These are phyloP conservation scores for Bicyclus anynana DNA, from an alignment of 1,140 invertebrate genomes.

Conservation along the genomic window DNA sequence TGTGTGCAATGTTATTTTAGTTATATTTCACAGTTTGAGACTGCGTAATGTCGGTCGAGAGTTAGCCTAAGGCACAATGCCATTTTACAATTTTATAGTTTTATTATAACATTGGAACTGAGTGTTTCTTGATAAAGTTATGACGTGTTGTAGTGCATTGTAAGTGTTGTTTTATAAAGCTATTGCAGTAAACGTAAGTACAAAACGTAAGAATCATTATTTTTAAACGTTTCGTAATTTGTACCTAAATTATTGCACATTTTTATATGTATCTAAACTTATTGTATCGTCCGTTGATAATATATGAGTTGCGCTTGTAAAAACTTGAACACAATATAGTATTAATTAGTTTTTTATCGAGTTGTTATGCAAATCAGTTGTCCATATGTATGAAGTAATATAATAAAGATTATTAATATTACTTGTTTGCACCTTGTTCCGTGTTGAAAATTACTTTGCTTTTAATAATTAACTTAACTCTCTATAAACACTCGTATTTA, in stretches of 20 bases:
- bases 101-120: conserved; percentile 28
- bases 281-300: too few relatives aligned
- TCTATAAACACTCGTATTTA: too few relatives aligned
- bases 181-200: conserved; percentile 24
- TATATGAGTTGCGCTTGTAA: too few relatives aligned
- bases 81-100: conserved; percentile 28
- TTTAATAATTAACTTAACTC: too few relatives aligned
- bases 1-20: conserved; percentile 5
- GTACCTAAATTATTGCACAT: neutral
- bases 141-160: conserved; percentile 40
- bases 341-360: too few relatives aligned
- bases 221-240: neutral
- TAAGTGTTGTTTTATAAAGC: conserved; percentile 21
- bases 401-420: too few relatives aligned
- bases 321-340: too few relatives aligned
- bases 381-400: too few relatives aligned
- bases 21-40: conserved; percentile 4
- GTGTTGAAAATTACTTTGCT: too few relatives aligned
- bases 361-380: too few relatives aligned
- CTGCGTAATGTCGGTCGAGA: conserved; percentile 21
- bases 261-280: too few relatives aligned
- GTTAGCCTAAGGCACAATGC: conserved; percentile 28
- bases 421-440: too few relatives aligned
- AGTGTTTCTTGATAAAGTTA: conserved; percentile 32
- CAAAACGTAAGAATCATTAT: neutral